These are phyloP conservation scores for Leptopilina myrica DNA, from an alignment of 2,888 invertebrate genomes.

Conservation along the genomic window DNA sequence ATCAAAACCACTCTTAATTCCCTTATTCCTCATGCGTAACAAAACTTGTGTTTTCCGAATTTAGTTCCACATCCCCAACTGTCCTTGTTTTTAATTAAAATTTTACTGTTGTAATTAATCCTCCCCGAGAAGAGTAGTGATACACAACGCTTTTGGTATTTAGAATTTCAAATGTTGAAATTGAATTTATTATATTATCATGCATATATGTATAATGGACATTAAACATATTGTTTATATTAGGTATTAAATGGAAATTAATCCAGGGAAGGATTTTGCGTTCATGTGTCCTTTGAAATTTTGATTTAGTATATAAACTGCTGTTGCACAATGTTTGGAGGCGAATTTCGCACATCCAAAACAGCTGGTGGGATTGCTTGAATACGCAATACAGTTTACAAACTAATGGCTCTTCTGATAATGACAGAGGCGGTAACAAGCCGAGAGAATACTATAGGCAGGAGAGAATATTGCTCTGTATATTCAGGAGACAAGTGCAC, in stretches of 20 bases:
- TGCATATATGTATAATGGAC: neutral
- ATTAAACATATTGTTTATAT: neutral
- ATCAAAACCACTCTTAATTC: too few species aligned
- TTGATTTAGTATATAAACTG: slow-evolving; percentile 21
- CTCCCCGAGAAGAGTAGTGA: too few species aligned
- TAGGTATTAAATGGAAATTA: slow-evolving; percentile 1
- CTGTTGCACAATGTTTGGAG: slow-evolving; percentile 11
- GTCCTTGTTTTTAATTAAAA: too few species aligned
- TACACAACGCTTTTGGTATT: too few species aligned
- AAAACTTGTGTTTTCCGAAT: too few species aligned
- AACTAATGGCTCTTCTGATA: slow-evolving; percentile 37
- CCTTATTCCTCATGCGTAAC: too few species aligned
- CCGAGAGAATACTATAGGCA: slow-evolving; percentile 5
- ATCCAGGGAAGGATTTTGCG: neutral
- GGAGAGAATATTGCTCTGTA: neutral
- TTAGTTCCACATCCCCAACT: too few species aligned
- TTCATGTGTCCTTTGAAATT: slow-evolving; percentile 1
- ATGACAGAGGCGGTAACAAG: slow-evolving; percentile 22
- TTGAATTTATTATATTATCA: too few species aligned
- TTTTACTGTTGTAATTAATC: too few species aligned
- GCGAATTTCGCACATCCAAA: slow-evolving; percentile 20
- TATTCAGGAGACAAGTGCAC: neutral
- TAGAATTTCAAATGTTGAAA: too few species aligned
- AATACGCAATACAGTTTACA: slow-evolving; percentile 31
- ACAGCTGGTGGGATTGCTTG: slow-evolving; percentile 28